Evolutionary conservation across 2,797 vertebrate species (phyloP), one percentile per base, ranked within the genome.

Genomic region (Megaceryle alcyon): DNA sequence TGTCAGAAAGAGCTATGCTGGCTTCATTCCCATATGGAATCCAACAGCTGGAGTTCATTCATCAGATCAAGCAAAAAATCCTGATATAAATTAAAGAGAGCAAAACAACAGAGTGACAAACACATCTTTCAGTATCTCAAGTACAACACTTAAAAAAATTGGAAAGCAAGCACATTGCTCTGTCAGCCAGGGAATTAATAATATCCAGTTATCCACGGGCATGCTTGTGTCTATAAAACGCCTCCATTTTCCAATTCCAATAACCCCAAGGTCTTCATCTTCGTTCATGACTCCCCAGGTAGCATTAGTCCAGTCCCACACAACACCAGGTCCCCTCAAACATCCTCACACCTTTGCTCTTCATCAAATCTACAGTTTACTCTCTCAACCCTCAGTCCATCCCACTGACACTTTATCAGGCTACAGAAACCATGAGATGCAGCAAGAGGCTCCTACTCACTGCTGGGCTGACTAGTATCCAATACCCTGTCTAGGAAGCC

Each of bases 1-100:
- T 92, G 93, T 90, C 91, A 94, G 89, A 71, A 86, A 91, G 92
- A 96, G 91, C 85, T 82, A 65, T 57, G 41, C 93, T 83, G 95
- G 90, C 79, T 88, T 64, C 81, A 44, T 89, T 91, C 95, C 94
- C 94, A 88, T 91, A 95, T 94, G 94, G 94, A 96, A 96, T 75
- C 83, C 91, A 95, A 65, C 91, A 94, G 95, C 94, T 95, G 96
- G 78, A 95, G 90, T 86, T 92, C 88, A 61, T 92, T 94, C 91
- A 93, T 95, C 95, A 92, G 56, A 91, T 14, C 83, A 44, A 79
- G 88, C 13, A 68, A 86, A 64, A 92, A 82, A 35, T 11, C 41
- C 48, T n/a, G 48, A 49, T 65, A 68, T 43, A 73, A 94, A 94
- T 82, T 70, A 88, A 54, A 63, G 29, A 53, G n/a, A 84, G 53